Base-by-base conservation (phyloP, 1,140 invertebrate genomes). In the Bombyx mandarina region DNA sequence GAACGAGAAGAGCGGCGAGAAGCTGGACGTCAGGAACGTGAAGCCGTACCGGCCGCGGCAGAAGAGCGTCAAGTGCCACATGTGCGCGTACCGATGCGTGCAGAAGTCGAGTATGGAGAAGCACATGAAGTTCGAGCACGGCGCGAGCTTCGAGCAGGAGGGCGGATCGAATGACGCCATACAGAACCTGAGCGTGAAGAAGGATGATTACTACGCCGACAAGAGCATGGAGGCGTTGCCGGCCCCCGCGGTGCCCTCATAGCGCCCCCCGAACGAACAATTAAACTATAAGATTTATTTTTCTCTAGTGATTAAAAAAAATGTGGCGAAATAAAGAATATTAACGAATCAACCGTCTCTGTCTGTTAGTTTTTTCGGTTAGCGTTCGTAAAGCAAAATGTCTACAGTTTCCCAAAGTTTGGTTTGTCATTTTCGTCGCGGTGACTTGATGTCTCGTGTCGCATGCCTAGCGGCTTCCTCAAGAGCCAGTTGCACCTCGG, bases 91-190 rank as follows among this genome's bases (percentile, higher is more conserved):
- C 46, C 74, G 76, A 52, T 88, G 86, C 60, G 79, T 87, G 0
- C 84, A 88, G 45, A 87, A 86, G 53, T 77, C 77, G 0, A 88
- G 86, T 61, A 66, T 89, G 49, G 80, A 82, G 9, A 89, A 88
- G 61, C 88, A 89, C 69, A 57, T 79, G 18, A 75, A 82, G 46
- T 85, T 77, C 35, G 88, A 88, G 61, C 88, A 89, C 57, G 56
- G 56, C 7, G 69, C n/a, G 1, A 22, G n/a, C 35, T 50, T 45
- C 7, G 52, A 60, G 5, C 43, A 58, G 7, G 67, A 66, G 45
- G 75, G 73, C 44, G 60, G 58, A 56, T 67, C 67, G 43, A 75
- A 75, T 26, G 60, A 60, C 57, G 67, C 66, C n/a, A 63, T 82
- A 56, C 76, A 82, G 56, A 84, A 86, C 69, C 73, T 86, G 45